phyloP scores from a whole-genome alignment of 2,797 vertebrate genomes.

The Eulemur mongoz region DNA sequence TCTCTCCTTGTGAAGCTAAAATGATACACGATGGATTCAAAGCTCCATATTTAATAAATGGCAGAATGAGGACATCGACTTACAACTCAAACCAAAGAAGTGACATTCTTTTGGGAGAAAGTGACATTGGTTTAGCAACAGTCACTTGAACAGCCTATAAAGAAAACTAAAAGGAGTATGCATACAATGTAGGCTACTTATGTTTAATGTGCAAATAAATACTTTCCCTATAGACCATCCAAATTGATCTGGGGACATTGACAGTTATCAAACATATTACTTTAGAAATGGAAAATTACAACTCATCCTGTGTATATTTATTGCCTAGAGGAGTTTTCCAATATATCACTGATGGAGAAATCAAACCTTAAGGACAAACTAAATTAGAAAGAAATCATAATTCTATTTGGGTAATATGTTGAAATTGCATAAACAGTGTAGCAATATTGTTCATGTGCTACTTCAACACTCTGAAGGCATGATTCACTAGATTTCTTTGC shows the following conservation, averaged over 20 bases:
- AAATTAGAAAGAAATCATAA: conserved; percentile 57
- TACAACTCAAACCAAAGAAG: not conserved
- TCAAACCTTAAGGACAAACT: conserved; percentile 62
- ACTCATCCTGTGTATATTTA: conserved; percentile 51
- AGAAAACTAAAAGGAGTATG: not conserved
- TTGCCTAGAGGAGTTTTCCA: conserved; percentile 58
- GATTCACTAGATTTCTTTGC: conserved; percentile 20
- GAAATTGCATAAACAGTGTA: conserved; percentile 48
- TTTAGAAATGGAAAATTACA: conserved; percentile 58
- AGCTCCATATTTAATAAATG: not conserved
- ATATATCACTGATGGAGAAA: conserved; percentile 55
- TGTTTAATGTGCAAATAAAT: conserved; percentile 36
- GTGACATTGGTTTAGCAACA: not conserved
- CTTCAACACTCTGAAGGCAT: conserved; percentile 46
- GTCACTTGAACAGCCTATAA: not conserved
- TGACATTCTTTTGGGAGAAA: not conserved
- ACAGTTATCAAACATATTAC: conserved; percentile 50
- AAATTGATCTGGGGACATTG: conserved; percentile 49
- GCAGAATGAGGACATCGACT: not conserved
- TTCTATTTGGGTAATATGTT: conserved; percentile 55
- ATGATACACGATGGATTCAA: not conserved
- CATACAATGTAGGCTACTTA: not conserved
- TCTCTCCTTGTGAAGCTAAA: not conserved
- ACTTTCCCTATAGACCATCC: conserved; percentile 26
- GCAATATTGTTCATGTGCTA: conserved; percentile 15